Conservation (phyloP, 2,113 vertebrate genomes). For the Psilopsiagon aurifrons region DNA sequence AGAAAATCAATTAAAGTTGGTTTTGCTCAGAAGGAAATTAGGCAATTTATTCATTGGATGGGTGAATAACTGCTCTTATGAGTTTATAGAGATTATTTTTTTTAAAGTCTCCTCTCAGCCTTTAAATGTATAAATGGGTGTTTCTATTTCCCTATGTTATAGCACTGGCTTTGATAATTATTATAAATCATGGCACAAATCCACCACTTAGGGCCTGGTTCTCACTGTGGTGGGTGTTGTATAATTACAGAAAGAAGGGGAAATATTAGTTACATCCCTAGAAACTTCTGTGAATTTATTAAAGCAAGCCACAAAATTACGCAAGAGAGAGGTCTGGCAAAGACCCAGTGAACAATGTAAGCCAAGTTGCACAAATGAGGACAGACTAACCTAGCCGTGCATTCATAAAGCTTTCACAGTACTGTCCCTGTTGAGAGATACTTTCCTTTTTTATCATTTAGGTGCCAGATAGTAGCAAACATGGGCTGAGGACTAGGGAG, state of each 20-base stretch:
- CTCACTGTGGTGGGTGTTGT: not conserved
- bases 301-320: not conserved
- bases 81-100: not conserved
- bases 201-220: not conserved
- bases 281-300: slow-evolving; percentile 33
- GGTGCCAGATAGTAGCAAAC: not conserved
- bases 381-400: not conserved
- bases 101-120: not conserved
- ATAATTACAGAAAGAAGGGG: not conserved
- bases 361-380: not conserved
- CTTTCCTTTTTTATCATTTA: not conserved
- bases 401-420: not conserved
- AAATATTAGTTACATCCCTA: not conserved
- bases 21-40: not conserved
- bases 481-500: not conserved
- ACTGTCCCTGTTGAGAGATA: not conserved
- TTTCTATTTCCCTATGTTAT: not conserved
- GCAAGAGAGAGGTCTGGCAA: slow-evolving; percentile 11
- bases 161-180: not conserved
- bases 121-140: not conserved
- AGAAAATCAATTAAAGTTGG: not conserved
- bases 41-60: not conserved
- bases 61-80: not conserved
- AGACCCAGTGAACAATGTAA: not conserved
- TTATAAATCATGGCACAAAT: not conserved